Conservation (phyloP, 2,797 vertebrate genomes). For the Percopsis omiscomaycus region DNA sequence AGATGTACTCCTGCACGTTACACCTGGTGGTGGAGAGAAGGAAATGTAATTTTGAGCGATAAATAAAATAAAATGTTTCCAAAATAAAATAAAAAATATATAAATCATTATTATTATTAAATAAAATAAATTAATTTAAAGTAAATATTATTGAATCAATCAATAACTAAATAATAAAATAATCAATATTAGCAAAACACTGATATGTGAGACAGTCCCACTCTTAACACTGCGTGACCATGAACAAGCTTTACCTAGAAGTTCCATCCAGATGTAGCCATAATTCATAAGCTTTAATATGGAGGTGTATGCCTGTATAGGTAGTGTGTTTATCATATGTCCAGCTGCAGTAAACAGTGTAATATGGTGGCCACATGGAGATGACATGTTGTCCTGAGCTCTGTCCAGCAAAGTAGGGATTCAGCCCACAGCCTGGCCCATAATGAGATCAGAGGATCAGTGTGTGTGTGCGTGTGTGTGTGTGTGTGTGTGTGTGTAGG, state of each 20-base stretch:
- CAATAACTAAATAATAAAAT: background rate
- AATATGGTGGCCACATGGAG: constrained; percentile 30
- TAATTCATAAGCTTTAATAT: constrained; percentile 3
- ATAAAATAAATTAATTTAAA: background rate
- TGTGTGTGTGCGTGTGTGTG: constrained; percentile 11
- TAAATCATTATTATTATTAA: too few species aligned
- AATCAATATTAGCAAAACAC: background rate
- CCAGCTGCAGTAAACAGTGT: constrained; percentile 32
- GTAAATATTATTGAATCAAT: background rate
- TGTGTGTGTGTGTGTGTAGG: background rate
- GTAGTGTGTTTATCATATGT: constrained; percentile 21
- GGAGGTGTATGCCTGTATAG: background rate
- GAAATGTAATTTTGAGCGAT: background rate
- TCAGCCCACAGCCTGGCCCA: constrained; percentile 41
- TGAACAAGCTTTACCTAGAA: background rate
- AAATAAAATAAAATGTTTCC: background rate
- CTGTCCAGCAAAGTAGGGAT: constrained; percentile 57
- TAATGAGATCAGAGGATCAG: constrained; percentile 74
- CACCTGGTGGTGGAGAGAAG: constrained; percentile 53
- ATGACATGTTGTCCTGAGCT: constrained; percentile 49
- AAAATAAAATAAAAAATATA: background rate
- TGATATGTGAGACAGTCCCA: too few species aligned
- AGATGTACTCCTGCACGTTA: constrained; percentile 92
- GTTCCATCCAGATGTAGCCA: background rate
- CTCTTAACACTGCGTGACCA: too few species aligned